A percentile compares a stretch with the other conserved stretches of the same genome.
Conservation (phyloP, 2,888 invertebrate genomes). For the Pyrrhia umbra region DNA sequence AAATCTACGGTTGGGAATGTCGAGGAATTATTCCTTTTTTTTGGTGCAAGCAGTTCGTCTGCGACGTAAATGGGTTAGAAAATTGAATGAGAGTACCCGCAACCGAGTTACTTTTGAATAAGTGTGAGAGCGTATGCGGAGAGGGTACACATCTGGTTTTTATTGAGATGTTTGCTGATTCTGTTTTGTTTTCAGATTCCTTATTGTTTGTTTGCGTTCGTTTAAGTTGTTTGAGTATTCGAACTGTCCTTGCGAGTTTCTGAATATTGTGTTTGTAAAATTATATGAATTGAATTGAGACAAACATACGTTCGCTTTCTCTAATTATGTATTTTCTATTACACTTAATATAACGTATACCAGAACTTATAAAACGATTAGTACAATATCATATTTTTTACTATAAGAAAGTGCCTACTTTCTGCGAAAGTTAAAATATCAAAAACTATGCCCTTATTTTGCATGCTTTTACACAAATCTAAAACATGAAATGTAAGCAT, state of each 20-base stretch:
- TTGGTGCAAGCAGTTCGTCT: constrained; percentile 83
- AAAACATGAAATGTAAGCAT: too few relatives aligned
- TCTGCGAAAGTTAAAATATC: not conserved
- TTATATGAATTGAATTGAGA: not conserved
- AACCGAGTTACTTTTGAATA: constrained; percentile 83
- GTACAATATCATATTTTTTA: not conserved
- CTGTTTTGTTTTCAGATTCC: constrained; percentile 66
- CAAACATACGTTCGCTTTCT: not conserved
- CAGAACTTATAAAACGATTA: too few relatives aligned
- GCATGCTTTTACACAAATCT: too few relatives aligned
- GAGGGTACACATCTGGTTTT: constrained; percentile 78
- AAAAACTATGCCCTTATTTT: not conserved
- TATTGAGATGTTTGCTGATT: constrained; percentile 72
- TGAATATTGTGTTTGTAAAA: not conserved
- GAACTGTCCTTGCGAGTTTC: constrained; percentile 1
- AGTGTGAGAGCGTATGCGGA: constrained; percentile 81
- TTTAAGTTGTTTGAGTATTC: constrained; percentile 28
- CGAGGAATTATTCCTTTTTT: constrained; percentile 78
- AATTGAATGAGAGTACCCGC: constrained; percentile 86
- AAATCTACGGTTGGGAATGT: constrained; percentile 82
- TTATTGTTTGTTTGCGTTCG: constrained; percentile 59
- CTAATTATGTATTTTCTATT: not conserved
- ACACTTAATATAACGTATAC: too few relatives aligned
- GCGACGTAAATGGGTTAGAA: constrained; percentile 90
- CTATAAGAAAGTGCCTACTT: too few relatives aligned